Conservation (phyloP, 2,113 vertebrate genomes). For the Etheostoma spectabile region DNA sequence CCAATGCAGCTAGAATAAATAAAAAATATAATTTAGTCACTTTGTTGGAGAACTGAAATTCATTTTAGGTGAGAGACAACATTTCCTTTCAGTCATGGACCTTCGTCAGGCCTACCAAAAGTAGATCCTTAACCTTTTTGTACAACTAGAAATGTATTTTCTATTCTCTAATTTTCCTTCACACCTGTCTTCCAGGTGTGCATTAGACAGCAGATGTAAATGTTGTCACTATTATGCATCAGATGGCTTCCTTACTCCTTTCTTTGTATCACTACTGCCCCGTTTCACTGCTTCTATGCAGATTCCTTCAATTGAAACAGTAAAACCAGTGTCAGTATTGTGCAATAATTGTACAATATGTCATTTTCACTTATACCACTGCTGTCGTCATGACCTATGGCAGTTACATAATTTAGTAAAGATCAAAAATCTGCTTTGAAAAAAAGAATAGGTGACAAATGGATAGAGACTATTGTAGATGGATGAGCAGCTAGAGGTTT, state of each 20-base stretch:
- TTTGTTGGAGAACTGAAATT: not conserved
- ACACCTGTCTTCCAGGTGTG: not conserved
- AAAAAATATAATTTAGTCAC: not conserved
- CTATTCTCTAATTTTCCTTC: not conserved
- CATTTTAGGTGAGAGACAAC: not conserved
- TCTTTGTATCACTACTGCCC: not conserved
- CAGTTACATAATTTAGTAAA: not conserved
- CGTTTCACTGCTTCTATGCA: not conserved
- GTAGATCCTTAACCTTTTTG: too few relatives aligned
- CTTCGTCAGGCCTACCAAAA: not conserved
- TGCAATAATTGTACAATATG: not conserved
- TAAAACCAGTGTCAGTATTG: not conserved
- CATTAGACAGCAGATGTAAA: not conserved
- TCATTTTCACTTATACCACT: not conserved
- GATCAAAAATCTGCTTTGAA: not conserved
- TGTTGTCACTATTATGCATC: not conserved
- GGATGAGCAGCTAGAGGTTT: slow-evolving; percentile 35
- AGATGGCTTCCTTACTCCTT: not conserved
- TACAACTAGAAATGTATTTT: not conserved
- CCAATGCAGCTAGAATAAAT: not conserved
- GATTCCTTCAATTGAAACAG: not conserved
- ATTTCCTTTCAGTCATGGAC: not conserved
- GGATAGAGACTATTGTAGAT: not conserved
- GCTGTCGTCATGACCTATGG: not conserved
- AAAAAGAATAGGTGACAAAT: not conserved